Evolutionary conservation across 2,888 invertebrate genomes (phyloP).

Genomic region (Lutraria lutraria): DNA sequence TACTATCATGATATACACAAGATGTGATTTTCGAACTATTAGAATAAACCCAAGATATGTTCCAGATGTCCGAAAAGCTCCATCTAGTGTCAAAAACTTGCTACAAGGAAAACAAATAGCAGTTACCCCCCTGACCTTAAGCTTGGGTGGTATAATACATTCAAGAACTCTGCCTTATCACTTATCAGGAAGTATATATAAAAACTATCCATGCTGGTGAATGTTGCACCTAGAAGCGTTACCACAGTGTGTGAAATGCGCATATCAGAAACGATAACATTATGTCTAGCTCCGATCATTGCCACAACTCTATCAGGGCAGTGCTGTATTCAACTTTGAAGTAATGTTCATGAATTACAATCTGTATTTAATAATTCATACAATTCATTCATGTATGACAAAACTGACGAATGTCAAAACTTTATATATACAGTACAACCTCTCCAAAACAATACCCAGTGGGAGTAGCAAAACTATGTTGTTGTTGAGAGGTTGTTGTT

Average conservation of each 20-base stretch:
- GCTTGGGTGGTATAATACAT: slow-evolving; percentile 39
- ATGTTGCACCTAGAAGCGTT: not conserved
- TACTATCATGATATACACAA: slow-evolving; percentile 27
- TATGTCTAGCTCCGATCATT: too few species aligned
- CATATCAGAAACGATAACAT: too few species aligned
- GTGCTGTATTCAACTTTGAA: too few species aligned
- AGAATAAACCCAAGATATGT: not conserved
- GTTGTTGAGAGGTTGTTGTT: too few species aligned
- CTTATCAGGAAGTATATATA: not conserved
- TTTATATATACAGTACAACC: too few species aligned
- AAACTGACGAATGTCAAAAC: too few species aligned
- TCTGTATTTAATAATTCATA: too few species aligned
- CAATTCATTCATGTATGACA: too few species aligned
- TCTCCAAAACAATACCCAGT: too few species aligned
- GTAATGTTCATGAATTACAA: too few species aligned
- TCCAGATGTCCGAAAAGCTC: slow-evolving; percentile 31
- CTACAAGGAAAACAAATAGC: slow-evolving; percentile 54
- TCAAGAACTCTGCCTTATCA: not conserved
- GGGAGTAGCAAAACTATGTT: too few species aligned
- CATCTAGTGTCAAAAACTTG: slow-evolving; percentile 51
- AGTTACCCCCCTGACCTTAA: slow-evolving; percentile 26
- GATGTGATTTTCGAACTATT: slow-evolving; percentile 31
- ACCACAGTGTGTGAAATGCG: not conserved
- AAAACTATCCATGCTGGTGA: not conserved
- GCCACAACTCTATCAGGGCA: too few species aligned